Evolutionary conservation across 2,888 invertebrate genomes (phyloP).

Genomic region (Polydrusus tereticollis): DNA sequence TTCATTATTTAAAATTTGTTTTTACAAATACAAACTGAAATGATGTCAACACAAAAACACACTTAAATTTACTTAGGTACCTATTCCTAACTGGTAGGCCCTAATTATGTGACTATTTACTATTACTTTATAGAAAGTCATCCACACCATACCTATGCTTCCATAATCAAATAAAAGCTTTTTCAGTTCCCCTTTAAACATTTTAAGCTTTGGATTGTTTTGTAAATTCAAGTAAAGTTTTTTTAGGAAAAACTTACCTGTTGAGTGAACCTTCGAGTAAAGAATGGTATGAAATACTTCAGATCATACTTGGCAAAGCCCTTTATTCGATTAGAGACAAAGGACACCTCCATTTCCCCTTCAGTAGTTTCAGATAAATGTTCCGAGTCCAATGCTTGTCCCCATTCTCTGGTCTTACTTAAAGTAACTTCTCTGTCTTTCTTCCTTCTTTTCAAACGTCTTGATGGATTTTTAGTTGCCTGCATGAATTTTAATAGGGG

Average conservation of each 20-base stretch:
- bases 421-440: constrained; percentile 86
- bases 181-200: not conserved
- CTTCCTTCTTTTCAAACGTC: constrained; percentile 71
- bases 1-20: too few species aligned
- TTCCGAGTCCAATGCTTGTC: constrained; percentile 93
- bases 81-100: too few species aligned
- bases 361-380: constrained; percentile 93
- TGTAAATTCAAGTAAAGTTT: too few species aligned
- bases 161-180: too few species aligned
- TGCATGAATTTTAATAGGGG: constrained; percentile 94
- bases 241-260: constrained; percentile 77
- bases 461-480: constrained; percentile 72
- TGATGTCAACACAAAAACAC: too few species aligned
- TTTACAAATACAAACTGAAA: too few species aligned
- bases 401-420: constrained; percentile 99
- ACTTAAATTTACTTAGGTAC: too few species aligned
- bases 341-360: constrained; percentile 91
- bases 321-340: constrained; percentile 82
- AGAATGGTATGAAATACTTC: constrained; percentile 96
- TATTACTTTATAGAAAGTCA: too few species aligned
- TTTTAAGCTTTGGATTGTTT: not conserved
- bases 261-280: constrained; percentile 92
- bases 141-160: too few species aligned
- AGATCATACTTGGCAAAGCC: constrained; percentile 94
- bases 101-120: too few species aligned